phyloP scores from a whole-genome alignment of 2,888 invertebrate genomes.

The Nomada fucata region DNA sequence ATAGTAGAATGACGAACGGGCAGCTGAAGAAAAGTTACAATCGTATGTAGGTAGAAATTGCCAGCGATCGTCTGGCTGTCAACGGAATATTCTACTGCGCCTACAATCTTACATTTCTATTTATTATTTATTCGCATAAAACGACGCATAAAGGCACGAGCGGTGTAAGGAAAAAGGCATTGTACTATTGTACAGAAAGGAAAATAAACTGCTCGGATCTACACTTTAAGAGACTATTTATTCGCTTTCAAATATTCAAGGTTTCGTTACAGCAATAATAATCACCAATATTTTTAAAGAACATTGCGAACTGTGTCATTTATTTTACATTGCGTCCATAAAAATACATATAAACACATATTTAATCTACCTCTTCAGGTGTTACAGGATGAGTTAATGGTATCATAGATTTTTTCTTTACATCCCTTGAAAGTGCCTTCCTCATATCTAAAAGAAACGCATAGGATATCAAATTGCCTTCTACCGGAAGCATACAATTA shows the following conservation, averaged over 20 bases:
- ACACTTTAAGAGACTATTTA: conserved; percentile 51
- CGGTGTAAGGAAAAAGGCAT: conserved; percentile 74
- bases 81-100: conserved; percentile 69
- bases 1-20: conserved; percentile 52
- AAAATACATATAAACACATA: conserved; percentile 9
- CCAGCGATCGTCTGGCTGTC: conserved; percentile 57
- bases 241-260: conserved; percentile 14
- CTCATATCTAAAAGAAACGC: conserved; percentile 95
- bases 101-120: conserved; percentile 76
- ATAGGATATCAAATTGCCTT: background rate
- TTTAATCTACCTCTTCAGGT: conserved; percentile 95
- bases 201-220: conserved; percentile 76
- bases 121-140: conserved; percentile 82
- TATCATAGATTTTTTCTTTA: conserved; percentile 95
- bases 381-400: conserved; percentile 97
- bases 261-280: background rate
- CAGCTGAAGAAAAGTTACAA: conserved; percentile 67
- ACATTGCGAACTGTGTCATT: conserved; percentile 23
- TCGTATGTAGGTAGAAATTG: conserved; percentile 44
- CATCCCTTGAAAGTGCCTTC: conserved; percentile 97
- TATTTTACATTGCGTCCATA: conserved; percentile 23
- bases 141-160: conserved; percentile 76
- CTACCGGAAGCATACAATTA: background rate
- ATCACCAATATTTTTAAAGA: conserved; percentile 1
- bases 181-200: conserved; percentile 81